Evolutionary conservation across 2,113 vertebrate species (phyloP).

Genomic region (Cheilinus undulatus): DNA sequence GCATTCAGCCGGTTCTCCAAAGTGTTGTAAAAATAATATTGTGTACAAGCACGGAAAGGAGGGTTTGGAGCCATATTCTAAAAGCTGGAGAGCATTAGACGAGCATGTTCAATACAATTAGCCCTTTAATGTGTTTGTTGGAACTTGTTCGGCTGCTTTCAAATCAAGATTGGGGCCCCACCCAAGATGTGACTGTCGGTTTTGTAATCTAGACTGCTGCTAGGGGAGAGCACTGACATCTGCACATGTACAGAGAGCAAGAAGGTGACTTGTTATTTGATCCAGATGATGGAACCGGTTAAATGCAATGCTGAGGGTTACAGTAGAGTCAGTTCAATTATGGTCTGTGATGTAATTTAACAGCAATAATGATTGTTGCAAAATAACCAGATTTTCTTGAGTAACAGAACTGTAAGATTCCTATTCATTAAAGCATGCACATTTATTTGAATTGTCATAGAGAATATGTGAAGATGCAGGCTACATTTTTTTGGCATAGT

Average conservation of each 20-base stretch:
- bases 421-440: neutral
- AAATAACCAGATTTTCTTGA: neutral
- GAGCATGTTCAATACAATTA: neutral
- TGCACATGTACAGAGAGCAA: neutral
- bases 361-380: neutral
- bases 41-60: neutral
- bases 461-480: neutral
- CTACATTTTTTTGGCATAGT: neutral
- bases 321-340: neutral
- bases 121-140: constrained; percentile 11
- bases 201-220: neutral
- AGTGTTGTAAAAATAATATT: neutral
- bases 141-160: constrained; percentile 36
- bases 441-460: neutral
- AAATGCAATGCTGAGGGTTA: no score
- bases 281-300: neutral
- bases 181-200: neutral
- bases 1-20: neutral
- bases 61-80: neutral
- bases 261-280: neutral
- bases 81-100: neutral
- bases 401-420: neutral
- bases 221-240: neutral
- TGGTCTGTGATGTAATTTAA: neutral
- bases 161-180: neutral